Percentiles rank a stretch among this genome's conserved stretches.
Conservation (phyloP, 2,113 vertebrate species). For the Prionailurus bengalensis region DNA sequence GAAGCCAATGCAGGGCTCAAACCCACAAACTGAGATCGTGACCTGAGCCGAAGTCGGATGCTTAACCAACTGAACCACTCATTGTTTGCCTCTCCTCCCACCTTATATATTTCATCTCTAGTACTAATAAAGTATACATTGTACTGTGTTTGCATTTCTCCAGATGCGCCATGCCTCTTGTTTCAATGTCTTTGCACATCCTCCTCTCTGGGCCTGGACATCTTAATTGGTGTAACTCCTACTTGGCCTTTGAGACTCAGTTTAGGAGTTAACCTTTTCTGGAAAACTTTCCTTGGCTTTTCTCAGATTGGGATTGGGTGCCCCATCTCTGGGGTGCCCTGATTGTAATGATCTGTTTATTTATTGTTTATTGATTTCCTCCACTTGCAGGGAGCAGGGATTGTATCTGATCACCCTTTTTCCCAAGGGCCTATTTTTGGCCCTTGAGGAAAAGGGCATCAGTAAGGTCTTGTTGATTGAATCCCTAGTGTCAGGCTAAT, state of each 20-base stretch:
- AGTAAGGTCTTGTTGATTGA: not conserved
- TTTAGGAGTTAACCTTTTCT: constrained; percentile 21
- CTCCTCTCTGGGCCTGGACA: not conserved
- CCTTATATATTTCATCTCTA: not conserved
- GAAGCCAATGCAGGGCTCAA: no score
- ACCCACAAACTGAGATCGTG: no score
- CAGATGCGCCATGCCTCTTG: not conserved
- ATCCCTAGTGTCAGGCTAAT: not conserved
- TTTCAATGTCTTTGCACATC: not conserved
- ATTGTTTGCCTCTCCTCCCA: constrained; percentile 8
- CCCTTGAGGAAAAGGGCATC: not conserved
- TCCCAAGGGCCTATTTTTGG: not conserved
- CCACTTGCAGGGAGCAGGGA: not conserved
- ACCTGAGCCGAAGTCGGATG: no score
- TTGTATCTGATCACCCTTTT: not conserved
- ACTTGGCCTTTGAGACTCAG: constrained; percentile 1
- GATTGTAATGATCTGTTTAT: constrained; percentile 11
- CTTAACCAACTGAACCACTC: not conserved
- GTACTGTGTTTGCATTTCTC: constrained; percentile 16
- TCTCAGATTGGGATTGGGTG: not conserved
- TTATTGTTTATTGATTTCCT: constrained; percentile 51
- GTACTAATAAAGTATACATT: not conserved
- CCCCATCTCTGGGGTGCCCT: not conserved
- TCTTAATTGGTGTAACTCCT: constrained; percentile 18
- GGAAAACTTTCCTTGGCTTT: constrained; percentile 30